phyloP scores from a whole-genome alignment of 2,113 vertebrate genomes.

The Gobio gobio region DNA sequence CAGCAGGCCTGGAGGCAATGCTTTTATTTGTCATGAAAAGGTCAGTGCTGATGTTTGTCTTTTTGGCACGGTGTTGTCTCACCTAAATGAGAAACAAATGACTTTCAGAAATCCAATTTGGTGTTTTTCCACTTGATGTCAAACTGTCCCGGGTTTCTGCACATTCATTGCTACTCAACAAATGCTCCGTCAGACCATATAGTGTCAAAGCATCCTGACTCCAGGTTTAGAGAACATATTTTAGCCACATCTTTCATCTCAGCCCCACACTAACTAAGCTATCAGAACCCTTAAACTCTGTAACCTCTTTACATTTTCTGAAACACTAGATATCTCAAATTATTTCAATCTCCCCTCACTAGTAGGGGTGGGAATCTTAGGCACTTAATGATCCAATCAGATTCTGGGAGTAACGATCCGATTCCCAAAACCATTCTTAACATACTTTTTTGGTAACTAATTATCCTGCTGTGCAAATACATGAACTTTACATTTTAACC shows the following conservation, averaged over 20 bases:
- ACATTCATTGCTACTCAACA: not conserved
- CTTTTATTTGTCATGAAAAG: conserved; percentile 7
- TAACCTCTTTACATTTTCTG: not conserved
- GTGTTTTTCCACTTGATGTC: not conserved
- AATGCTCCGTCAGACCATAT: not conserved
- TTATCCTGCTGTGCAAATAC: too few relatives aligned
- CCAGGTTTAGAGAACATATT: too few relatives aligned
- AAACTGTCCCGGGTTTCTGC: not conserved
- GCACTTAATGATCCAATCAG: too few relatives aligned
- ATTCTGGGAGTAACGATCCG: too few relatives aligned
- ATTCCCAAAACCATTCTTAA: too few relatives aligned
- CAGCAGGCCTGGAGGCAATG: not conserved
- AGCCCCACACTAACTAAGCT: too few relatives aligned
- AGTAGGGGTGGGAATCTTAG: too few relatives aligned
- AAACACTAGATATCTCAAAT: not conserved
- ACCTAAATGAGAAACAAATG: not conserved
- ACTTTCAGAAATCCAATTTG: not conserved
- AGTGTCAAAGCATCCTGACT: too few relatives aligned
- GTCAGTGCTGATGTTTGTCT: not conserved
- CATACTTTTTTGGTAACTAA: too few relatives aligned
- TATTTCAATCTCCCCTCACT: not conserved
- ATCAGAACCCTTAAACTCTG: not conserved
- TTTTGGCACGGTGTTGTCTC: not conserved
- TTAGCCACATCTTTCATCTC: too few relatives aligned
- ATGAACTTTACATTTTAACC: too few relatives aligned